Base-by-base conservation (phyloP, 1,140 invertebrate genomes). In the Heliconius melpomene region DNA sequence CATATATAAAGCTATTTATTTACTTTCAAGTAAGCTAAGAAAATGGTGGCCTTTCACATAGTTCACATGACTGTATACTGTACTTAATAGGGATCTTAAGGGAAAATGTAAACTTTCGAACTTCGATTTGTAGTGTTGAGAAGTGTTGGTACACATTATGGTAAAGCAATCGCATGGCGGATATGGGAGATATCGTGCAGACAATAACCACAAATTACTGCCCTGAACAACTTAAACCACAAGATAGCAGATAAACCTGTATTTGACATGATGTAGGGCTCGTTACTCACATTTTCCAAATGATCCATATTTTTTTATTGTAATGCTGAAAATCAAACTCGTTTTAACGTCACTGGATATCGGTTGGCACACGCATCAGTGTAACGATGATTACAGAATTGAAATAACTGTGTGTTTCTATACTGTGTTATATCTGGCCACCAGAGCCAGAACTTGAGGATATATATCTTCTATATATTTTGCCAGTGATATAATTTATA, bases 181-280 rank as follows among this genome's bases (percentile, higher is more conserved):
- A 85, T 79, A 83, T 84, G 82, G 75, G 83, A 86, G 85, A 86
- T 89, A 89, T 83, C 79, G 82, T 82, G 80, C 83, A 86, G 85
- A 90, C 89, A 88, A 90, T 90, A 89, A 84, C 82, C 83, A 84
- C 85, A 89, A 89, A 91, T 87, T 89, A 84, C 71, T 54, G 85
- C 84, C 86, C 87, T 79, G 72, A 79, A 84, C 83, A 75, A 79
- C 80, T 74, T 79, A 70, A 71, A 72, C 79, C 70, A 73, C 76
- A 75, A 79, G 66, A 78, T 85, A 84, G 83, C 79, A 75, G 79
- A 85, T 85, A 85, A 82, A 84, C 75, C 78, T 75, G 73, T 82
- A 86, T 87, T 84, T 87, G 80, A 72, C 77, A 76, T 81, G 79
- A 32, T 66, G 50, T 85, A 80, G 79, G 79, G 80, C 75, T 81